Evolutionary conservation across 1,140 invertebrate genomes (phyloP), one percentile per base, ranked within the genome.

Genomic region (Probaryconus sp.): DNA sequence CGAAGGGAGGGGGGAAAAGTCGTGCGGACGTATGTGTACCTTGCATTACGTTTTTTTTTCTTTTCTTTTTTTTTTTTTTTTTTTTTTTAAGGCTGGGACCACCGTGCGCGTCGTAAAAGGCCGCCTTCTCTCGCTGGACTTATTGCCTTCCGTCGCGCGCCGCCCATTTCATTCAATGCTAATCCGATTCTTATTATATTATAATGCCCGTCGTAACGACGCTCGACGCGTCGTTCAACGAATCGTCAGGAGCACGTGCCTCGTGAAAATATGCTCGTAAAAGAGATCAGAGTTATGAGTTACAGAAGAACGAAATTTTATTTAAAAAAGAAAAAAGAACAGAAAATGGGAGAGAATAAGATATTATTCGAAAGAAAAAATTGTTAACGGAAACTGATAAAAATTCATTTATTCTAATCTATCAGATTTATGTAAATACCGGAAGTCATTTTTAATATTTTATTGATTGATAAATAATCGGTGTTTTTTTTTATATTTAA

Each of bases 131-230:
- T 73, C 68, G 67, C 70, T 68, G 75, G 60, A 80, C 77, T 81
- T 84, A 81, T 82, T 78, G 80, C 76, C 80, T 72, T 65, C 67
- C 65, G 68, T 56, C 78, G 76, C 67, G 76, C 79, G 74, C 78
- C 81, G 84, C 76, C 80, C 81, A 83, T 82, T 84, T 85, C 83
- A 87, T 88, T 88, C 86, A 87, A 88, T 88, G 86, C 85, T 88
- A 88, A 87, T 87, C 80, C 82, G 79, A 81, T 80, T 87, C 85
- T 87, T 87, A 87, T 86, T 88, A 87, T 86, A 86, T 87, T 87
- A 87, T 83, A 88, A 88, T 83, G 80, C 81, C 69, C 79, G 78
- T 81, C 76, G 79, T 81, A 81, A 83, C 77, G 78, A 81, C 78
- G 72, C 73, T 64, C 69, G 65, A 58, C 68, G 65, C 71, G 43